Base-by-base conservation (phyloP, 2,113 vertebrate genomes). In the Heptranchias perlo region DNA sequence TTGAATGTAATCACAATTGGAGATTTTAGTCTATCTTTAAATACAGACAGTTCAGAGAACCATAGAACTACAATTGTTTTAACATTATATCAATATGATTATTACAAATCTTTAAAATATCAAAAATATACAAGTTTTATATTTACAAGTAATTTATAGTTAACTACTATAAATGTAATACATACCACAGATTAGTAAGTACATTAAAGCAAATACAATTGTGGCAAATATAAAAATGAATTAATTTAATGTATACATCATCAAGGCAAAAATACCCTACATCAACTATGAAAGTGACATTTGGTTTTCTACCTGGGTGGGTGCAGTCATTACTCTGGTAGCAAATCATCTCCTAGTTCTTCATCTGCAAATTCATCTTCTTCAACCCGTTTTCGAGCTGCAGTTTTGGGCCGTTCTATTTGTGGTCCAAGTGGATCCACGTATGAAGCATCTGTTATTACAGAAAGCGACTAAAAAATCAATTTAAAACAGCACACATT, bases 291-390 rank as follows among this genome's bases (percentile, higher is more conserved):
- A 58, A 58, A 58, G 54, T 91, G 87, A 91, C 35, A 91, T 91
- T 91, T 91, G 65, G 2, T 73, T 95, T 95, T 49, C 49, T 69
- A 23, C n/a, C 7, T 62, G n/a, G 16, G 31, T 44, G 14, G 18
- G 4, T 93, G 64, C 28, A 95, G 64, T 93, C 49, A 95, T 97
- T 98, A 99, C 96, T 99, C 98, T 11, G 99, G 99, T 97, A 99
- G 98, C 96, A 99, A 97, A 97, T 99, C 98, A 3, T 99, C 99
- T 97, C 98, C 99, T 94, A 99, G 96, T 95, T 99, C 99, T 97
- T 99, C 99, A 89, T 99, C 99, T 67, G 98, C 98, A 97, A 99
- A 99, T 87, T 99, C 98, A 95, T 99, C 99, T 4, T 99, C 99
- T 0, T 99, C 99, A 0, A 92, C 44, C 58, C 97, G 98, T 96